Evolutionary conservation across 2,797 vertebrate genomes (phyloP), one percentile per base, ranked within the genome.

Genomic region (Sebastes nivosus): DNA sequence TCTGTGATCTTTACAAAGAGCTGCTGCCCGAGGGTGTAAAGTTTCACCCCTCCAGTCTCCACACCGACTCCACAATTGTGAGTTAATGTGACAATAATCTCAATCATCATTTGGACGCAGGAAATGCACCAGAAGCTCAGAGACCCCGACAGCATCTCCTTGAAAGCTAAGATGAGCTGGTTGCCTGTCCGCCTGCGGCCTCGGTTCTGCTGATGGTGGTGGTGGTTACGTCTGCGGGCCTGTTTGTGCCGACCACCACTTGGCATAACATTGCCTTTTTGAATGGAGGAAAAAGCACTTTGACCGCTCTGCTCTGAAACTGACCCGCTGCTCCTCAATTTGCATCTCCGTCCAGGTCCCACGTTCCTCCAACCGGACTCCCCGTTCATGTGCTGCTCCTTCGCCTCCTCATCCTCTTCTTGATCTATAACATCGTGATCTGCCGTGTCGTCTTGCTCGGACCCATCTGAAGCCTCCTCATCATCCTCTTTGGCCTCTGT

Each of bases 71-170:
- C 95, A 38, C 96, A 96, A 58, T 93, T 94, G 77, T 96, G 96
- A 75, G 96, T 95, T 88, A 97, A 95, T 61, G 97, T 95, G 61
- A 96, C 96, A 18, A 96, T 96, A 81, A 97, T 95, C 86, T 97
- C 95, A 34, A 98, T 97, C 79, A 97, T 91, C 92, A 97, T 95
- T 89, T 95, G 96, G 71, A 98, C 87, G 65, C 96, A 97, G 61
- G 96, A 96, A 77, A 97, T 92, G 83, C 96, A 97, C 93, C 97
- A 97, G 75, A 97, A 90, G 72, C 94, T 95, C 50, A 96, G 75
- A 5, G 94, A 94, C 81, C 96, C 96, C 0, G 96, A 96, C 55
- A 95, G 76, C 72, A 94, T 95, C 74, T 96, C 95, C 71, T 94
- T 93, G 71, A 96, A 94, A 8, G 94, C 92, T 4, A 88, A 74